Evolutionary conservation across 2,888 invertebrate species (phyloP), one percentile per base, ranked within the genome.

Genomic region (Mimumesa dahlbomi): DNA sequence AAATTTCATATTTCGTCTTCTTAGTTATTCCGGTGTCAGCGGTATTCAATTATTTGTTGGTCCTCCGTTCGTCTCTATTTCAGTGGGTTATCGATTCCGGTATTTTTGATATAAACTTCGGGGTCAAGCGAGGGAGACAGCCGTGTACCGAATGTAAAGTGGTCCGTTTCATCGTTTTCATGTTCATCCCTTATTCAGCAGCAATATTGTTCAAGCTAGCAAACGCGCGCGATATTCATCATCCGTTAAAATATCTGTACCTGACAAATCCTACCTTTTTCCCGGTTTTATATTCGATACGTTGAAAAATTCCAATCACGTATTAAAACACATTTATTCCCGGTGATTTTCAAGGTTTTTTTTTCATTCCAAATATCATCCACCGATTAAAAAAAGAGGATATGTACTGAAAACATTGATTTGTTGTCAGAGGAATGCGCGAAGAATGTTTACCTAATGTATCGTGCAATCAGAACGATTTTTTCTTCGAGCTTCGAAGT

Each of bases 11-110:
- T 29, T 29, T 2, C 2, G 29, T 29, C 9, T 29, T 9, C 29
- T 2, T 6, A 9, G 1, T 29, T 29, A 29, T 29, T 34, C n/a
- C 34, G 3, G 34, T 34, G 34, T 2, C 34, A 40, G 0, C n/a
- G n/a, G 36, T 45, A 18, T 53, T 36, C 54, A 53, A 67, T 70
- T 70, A 70, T 34, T 45, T 56, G 50, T n/a, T 13, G 36, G n/a
- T n/a, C n/a, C 46, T 31, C n/a, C 29, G 18, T 50, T n/a, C 14
- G 16, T 16, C 4, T 58, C 46, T 54, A 31, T 62, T 48, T 64
- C 45, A 9, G 31, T 13, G 13, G 31, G 7, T 5, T 57, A 67
- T 67, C 50, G 65, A 58, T 48, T 11, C 6, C 46, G 38, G 43
- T 53, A 18, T 25, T 49, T 49, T 53, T 38, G 53, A 57, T 45